Evolutionary conservation across 2,113 vertebrate species (phyloP).

Genomic region (Melanotaenia duboulayi): DNA sequence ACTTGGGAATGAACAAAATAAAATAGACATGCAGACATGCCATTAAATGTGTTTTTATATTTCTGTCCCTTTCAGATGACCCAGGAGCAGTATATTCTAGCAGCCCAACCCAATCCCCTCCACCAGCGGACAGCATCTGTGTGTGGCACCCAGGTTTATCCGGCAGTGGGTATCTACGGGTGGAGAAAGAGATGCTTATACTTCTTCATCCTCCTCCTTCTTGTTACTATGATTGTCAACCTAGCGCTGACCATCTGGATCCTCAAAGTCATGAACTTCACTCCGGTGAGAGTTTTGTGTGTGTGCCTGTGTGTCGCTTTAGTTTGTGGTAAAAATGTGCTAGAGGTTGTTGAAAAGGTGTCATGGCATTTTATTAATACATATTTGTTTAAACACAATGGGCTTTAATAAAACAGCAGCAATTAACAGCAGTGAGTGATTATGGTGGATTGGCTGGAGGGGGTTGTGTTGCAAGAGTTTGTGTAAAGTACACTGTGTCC

Average conservation of each 20-base stretch:
- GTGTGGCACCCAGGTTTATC: conserved; percentile 89
- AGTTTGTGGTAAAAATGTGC: background rate
- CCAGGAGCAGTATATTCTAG: conserved; percentile 97
- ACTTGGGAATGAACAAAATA: too few relatives aligned
- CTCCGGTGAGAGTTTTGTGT: conserved; percentile 88
- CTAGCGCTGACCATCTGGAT: conserved; percentile 99
- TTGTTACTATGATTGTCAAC: conserved; percentile 99
- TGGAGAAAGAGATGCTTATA: conserved; percentile 99
- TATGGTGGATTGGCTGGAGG: too few relatives aligned
- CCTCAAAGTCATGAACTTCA: conserved; percentile 99
- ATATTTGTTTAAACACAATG: too few relatives aligned
- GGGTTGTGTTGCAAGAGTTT: too few relatives aligned
- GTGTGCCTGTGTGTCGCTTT: conserved; percentile 7
- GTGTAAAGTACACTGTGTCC: too few relatives aligned
- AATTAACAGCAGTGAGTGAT: too few relatives aligned
- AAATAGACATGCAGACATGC: background rate
- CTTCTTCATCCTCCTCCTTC: conserved; percentile 98
- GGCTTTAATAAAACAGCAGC: too few relatives aligned
- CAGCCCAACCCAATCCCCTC: conserved; percentile 93
- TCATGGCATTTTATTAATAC: too few relatives aligned
- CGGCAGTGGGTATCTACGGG: conserved; percentile 95
- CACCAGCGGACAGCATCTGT: conserved; percentile 82
- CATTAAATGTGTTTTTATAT: background rate
- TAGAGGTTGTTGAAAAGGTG: too few relatives aligned
- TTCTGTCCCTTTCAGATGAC: conserved; percentile 87